Conservation (phyloP, 2,797 vertebrate species). For the Cossypha heuglini region DNA sequence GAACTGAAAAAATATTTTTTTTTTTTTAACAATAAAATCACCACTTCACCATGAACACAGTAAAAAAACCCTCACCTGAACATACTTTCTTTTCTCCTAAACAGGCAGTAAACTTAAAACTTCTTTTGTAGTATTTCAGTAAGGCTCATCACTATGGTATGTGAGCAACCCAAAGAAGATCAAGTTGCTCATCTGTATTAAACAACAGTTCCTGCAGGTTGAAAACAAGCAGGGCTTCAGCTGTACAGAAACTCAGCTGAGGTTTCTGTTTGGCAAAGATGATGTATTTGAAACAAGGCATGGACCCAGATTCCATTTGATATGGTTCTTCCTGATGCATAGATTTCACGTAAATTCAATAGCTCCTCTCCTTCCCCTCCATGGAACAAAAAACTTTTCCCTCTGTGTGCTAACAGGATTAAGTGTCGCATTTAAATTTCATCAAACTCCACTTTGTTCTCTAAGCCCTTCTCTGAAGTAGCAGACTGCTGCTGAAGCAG, state of each 20-base stretch:
- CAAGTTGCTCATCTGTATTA: slow-evolving; percentile 38
- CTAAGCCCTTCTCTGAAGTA: slow-evolving; percentile 37
- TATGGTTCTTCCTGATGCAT: not conserved
- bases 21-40: not conserved
- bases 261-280: slow-evolving; percentile 24
- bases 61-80: not conserved
- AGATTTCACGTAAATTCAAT: slow-evolving; percentile 31
- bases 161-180: not conserved
- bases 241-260: slow-evolving; percentile 29
- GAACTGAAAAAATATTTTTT: not conserved
- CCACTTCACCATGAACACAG: not conserved
- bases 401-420: slow-evolving; percentile 35
- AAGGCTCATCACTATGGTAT: slow-evolving; percentile 13
- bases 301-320: not conserved
- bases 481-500: slow-evolving; percentile 41
- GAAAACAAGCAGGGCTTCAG: slow-evolving; percentile 34
- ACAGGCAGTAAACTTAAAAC: not conserved
- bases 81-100: not conserved
- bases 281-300: not conserved
- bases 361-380: not conserved
- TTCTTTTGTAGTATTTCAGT: not conserved
- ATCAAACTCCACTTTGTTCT: slow-evolving; percentile 62
- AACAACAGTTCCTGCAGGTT: slow-evolving; percentile 21
- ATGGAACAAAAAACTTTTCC: slow-evolving; percentile 3
- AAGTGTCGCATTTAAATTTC: slow-evolving; percentile 54